Conservation (phyloP, 1,140 invertebrate genomes). For the Pinna nobilis region DNA sequence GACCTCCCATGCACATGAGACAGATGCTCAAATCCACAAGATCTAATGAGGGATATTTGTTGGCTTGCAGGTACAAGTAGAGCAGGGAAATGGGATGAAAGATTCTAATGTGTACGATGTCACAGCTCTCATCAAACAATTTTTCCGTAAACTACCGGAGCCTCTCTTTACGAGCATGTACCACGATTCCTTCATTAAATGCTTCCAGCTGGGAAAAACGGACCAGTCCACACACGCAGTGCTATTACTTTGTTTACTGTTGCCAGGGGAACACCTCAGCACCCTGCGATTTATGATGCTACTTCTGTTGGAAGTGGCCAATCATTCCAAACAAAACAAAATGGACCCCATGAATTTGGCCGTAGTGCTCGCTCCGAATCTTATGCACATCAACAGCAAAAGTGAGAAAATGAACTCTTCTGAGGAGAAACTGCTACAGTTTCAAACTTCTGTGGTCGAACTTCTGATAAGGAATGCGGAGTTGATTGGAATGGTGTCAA, state of each 20-base stretch:
- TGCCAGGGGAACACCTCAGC: constrained; percentile 81
- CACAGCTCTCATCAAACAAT: constrained; percentile 87
- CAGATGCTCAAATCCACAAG: too few relatives aligned
- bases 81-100: constrained; percentile 63
- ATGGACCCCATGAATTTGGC: constrained; percentile 88
- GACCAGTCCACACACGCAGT: constrained; percentile 76
- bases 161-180: constrained; percentile 83
- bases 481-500: constrained; percentile 83
- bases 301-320: constrained; percentile 80
- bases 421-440: constrained; percentile 66
- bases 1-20: not conserved
- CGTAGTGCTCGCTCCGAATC: constrained; percentile 86
- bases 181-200: constrained; percentile 86
- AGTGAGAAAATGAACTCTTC: constrained; percentile 76
- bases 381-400: constrained; percentile 83
- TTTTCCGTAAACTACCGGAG: constrained; percentile 87
- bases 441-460: constrained; percentile 76
- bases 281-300: constrained; percentile 82
- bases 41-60: not conserved
- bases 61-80: constrained; percentile 68
- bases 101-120: constrained; percentile 84
- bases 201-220: constrained; percentile 69
- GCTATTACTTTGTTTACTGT: constrained; percentile 80
- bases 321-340: constrained; percentile 82
- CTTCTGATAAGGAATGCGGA: constrained; percentile 86